Evolutionary conservation across 2,888 invertebrate genomes (phyloP).

Genomic region (Cheilosia vernalis): DNA sequence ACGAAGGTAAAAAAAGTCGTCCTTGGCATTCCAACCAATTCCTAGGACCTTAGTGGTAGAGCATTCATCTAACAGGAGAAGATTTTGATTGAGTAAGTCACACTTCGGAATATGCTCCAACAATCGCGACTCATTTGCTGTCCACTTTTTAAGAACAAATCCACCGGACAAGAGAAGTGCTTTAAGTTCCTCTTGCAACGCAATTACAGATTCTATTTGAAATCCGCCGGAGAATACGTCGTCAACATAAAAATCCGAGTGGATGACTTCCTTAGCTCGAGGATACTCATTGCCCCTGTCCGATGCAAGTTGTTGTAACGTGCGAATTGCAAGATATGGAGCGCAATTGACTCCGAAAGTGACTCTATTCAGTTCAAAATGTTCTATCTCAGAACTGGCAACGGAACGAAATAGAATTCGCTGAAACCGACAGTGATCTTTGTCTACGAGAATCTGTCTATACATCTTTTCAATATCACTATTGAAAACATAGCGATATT

Average conservation of each 20-base stretch:
- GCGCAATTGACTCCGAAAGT: constrained; percentile 49
- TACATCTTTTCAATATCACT: constrained; percentile 78
- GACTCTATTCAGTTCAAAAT: constrained; percentile 66
- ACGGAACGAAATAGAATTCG: constrained; percentile 72
- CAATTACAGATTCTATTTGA: not conserved
- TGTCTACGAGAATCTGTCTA: constrained; percentile 73
- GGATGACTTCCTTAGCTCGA: constrained; percentile 43
- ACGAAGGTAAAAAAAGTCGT: constrained; percentile 44
- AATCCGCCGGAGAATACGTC: not conserved
- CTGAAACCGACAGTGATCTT: constrained; percentile 66
- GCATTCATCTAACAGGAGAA: not conserved
- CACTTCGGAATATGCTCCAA: constrained; percentile 15
- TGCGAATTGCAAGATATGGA: constrained; percentile 40
- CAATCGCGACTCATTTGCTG: constrained; percentile 22
- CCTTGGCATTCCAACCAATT: constrained; percentile 64
- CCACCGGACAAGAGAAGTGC: constrained; percentile 13
- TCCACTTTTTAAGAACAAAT: constrained; percentile 33
- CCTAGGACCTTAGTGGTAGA: constrained; percentile 51
- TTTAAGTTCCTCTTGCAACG: not conserved
- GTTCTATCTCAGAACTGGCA: constrained; percentile 33
- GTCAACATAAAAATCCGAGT: constrained; percentile 38
- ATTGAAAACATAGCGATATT: constrained; percentile 64
- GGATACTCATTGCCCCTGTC: constrained; percentile 36
- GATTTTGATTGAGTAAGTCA: constrained; percentile 19
- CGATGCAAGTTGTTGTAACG: constrained; percentile 12